Percentiles rank a stretch among this genome's conserved stretches.
phyloP scores from a whole-genome alignment of 2,888 invertebrate genomes.

The Punctoribates punctum region DNA sequence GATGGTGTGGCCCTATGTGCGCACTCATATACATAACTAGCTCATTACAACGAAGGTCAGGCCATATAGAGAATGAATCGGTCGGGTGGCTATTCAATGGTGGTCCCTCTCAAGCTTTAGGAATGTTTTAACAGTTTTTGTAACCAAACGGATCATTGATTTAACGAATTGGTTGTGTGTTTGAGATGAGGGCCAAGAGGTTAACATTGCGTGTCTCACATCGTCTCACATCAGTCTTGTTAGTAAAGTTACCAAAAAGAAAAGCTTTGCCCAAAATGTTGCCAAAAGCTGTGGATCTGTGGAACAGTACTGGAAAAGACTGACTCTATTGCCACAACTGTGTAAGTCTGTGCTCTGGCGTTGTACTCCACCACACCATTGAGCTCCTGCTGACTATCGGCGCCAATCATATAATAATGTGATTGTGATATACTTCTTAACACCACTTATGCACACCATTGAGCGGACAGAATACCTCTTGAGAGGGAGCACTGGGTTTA shows the following conservation, averaged over 20 bases:
- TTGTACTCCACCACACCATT: too few relatives aligned
- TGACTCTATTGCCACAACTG: too few relatives aligned
- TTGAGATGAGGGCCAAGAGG: conserved; percentile 5
- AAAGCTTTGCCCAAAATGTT: too few relatives aligned
- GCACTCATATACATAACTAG: not conserved
- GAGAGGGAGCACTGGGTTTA: not conserved
- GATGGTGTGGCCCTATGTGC: too few relatives aligned
- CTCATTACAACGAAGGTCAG: not conserved
- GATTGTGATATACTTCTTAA: conserved; percentile 22
- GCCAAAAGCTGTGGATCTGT: too few relatives aligned
- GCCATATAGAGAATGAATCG: not conserved
- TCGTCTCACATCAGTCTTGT: too few relatives aligned
- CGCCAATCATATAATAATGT: conserved; percentile 20
- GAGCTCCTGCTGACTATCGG: conserved; percentile 21
- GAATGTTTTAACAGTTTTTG: not conserved
- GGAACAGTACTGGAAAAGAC: too few relatives aligned
- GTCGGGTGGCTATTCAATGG: conserved; percentile 3
- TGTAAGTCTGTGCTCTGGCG: too few relatives aligned
- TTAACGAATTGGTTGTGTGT: not conserved
- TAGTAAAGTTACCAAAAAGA: too few relatives aligned
- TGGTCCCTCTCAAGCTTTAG: not conserved
- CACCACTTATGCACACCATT: not conserved
- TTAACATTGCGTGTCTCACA: not conserved
- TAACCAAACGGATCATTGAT: conserved; percentile 13
- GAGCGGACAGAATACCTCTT: not conserved